phyloP scores from a whole-genome alignment of 2,888 invertebrate genomes.

The Nomada lathburiana region DNA sequence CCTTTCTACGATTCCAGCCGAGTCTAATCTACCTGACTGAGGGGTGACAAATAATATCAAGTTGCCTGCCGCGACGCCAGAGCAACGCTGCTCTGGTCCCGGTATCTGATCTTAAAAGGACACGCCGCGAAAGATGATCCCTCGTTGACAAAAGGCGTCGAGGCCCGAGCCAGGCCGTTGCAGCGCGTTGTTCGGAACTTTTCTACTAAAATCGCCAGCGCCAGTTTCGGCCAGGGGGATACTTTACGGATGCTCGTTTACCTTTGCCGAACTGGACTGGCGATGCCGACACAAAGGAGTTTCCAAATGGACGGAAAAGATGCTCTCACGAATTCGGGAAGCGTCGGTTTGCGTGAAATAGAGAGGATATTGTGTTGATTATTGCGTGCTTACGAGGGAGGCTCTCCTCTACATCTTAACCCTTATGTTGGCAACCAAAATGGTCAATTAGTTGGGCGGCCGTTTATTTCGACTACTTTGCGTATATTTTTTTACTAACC shows the following conservation, averaged over 20 bases:
- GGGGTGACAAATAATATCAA: constrained; percentile 80
- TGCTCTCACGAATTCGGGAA: not conserved
- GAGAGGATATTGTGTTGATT: not conserved
- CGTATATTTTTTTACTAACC: no score
- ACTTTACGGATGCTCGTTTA: constrained; percentile 2
- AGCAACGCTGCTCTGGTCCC: constrained; percentile 18
- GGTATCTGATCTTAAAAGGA: constrained; percentile 66
- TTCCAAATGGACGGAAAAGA: not conserved
- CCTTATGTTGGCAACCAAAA: no score
- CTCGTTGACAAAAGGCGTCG: constrained; percentile 49
- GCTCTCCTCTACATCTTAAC: no score
- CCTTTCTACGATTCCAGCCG: constrained; percentile 75
- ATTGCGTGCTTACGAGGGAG: no score
- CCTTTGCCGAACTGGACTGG: constrained; percentile 6
- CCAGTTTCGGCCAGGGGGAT: not conserved
- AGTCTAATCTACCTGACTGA: constrained; percentile 77
- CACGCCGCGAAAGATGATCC: constrained; percentile 64
- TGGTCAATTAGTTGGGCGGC: no score
- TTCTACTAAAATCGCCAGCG: constrained; percentile 33
- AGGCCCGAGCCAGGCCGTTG: constrained; percentile 2
- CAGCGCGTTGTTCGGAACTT: constrained; percentile 20
- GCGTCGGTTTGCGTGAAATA: not conserved
- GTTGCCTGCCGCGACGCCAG: constrained; percentile 61
- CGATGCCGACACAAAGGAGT: not conserved
- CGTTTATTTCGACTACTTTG: no score